These are phyloP conservation scores for Apis mellifera DNA, from an alignment of 1,140 invertebrate species.

Conservation along the genomic window Amel_HAv3.1 CM009938.2:9757501-9758000, in stretches of 20 bases:
- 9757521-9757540: conserved; percentile 38
- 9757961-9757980: not conserved
- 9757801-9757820: conserved; percentile 43
- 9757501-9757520: conserved; percentile 41
- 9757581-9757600: not conserved
- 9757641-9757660: conserved; percentile 1
- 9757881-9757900: not conserved
- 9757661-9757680: too few relatives aligned
- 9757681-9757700: not conserved
- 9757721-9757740: conserved; percentile 26
- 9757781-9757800: conserved; percentile 32
- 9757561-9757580: not conserved
- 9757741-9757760: conserved; percentile 11
- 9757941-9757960: not conserved
- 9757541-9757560: not conserved
- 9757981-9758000: not conserved
- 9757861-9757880: conserved; percentile 22
- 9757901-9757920: not conserved
- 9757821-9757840: conserved; percentile 40
- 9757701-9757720: not conserved
- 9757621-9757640: conserved; percentile 47
- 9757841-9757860: conserved; percentile 28
- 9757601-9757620: not conserved
- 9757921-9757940: too few relatives aligned
- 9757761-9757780: conserved; percentile 34